Evolutionary conservation across 2,797 vertebrate species (phyloP), one percentile per base, ranked within the genome.

Genomic region (Sebastes kiyomatsui): DNA sequence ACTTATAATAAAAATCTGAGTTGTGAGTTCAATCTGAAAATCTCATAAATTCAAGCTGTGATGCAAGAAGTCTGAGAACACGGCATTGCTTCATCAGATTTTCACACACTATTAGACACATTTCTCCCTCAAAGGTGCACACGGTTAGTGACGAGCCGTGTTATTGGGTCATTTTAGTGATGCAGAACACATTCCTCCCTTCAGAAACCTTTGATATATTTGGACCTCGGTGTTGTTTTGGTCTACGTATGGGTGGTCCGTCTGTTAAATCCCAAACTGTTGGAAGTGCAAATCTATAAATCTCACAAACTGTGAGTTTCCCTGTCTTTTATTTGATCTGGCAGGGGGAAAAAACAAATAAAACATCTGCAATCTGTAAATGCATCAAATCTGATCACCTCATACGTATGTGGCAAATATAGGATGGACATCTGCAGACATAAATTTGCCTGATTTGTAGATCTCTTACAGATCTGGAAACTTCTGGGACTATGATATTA

Each of bases 181-280:
- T 22, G 33, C n/a, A 20, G 11, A 33, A 42, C 16, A 13, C 22
- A 38, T 65, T 55, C 20, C 13, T 65, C 46, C 49, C 32, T 65
- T 28, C 11, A 49, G 27, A 69, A 46, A 7, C 9, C 7, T 32
- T 32, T 69, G 3, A 42, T 55, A 4, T n/a, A 27, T 60, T 7
- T 28, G 27, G 13, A 20, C 12, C 23, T 32, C 5, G 0, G 10
- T 61, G 49, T 62, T 68, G 72, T 18, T 68, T 38, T 32, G 14
- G 22, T 80, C 23, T 49, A 30, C 13, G 28, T 66, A 55, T 76
- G 68, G 75, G 75, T 80, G 83, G 85, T 77, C 69, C 59, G 60
- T 54, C 62, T 54, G 25, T 54, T 67, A 42, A 58, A 71, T n/a
- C 32, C 28, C 42, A 55, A 60, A 72, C 7, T 25, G 28, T 18